Percentiles rank a stretch among this genome's conserved stretches.
These are phyloP conservation scores for Drosophila algonquin DNA, from an alignment of 2,888 invertebrate genomes.

Conservation along the genomic window DNA sequence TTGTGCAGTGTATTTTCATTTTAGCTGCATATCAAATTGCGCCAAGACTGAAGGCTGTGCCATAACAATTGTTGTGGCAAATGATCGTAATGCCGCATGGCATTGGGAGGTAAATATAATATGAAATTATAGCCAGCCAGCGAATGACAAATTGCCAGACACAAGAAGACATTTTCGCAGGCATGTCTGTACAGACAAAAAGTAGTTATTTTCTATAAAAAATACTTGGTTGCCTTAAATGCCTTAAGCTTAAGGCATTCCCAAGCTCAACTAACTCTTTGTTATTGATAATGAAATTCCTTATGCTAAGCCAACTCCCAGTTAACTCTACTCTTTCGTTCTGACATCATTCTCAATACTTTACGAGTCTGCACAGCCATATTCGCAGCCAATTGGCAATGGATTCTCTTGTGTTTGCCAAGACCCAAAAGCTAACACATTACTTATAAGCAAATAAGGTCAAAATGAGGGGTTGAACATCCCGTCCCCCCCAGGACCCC, in stretches of 20 bases:
- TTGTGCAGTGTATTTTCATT: conserved; percentile 32
- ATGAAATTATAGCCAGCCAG: conserved; percentile 45
- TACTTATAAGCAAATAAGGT: conserved; percentile 70
- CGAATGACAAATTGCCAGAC: conserved; percentile 45
- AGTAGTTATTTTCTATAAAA: neutral
- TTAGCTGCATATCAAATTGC: conserved; percentile 59
- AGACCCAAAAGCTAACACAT: conserved; percentile 50
- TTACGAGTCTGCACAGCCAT: conserved; percentile 20
- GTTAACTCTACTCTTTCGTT: neutral
- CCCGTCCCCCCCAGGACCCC: neutral
- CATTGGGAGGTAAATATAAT: conserved; percentile 18
- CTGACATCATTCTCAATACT: conserved; percentile 35
- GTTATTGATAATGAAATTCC: neutral
- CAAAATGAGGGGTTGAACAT: conserved; percentile 20
- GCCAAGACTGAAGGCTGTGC: conserved; percentile 40
- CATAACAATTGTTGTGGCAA: conserved; percentile 31
- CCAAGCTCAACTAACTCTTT: neutral
- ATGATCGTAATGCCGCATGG: conserved; percentile 36
- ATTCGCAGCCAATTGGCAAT: conserved; percentile 52
- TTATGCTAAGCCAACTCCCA: neutral
- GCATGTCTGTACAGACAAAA: neutral
- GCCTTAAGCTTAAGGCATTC: too few relatives aligned
- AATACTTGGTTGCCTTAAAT: neutral
- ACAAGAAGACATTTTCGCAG: neutral
- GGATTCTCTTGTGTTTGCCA: conserved; percentile 52